Conservation (phyloP, 2,888 invertebrate species). For the Antitype chi region DNA sequence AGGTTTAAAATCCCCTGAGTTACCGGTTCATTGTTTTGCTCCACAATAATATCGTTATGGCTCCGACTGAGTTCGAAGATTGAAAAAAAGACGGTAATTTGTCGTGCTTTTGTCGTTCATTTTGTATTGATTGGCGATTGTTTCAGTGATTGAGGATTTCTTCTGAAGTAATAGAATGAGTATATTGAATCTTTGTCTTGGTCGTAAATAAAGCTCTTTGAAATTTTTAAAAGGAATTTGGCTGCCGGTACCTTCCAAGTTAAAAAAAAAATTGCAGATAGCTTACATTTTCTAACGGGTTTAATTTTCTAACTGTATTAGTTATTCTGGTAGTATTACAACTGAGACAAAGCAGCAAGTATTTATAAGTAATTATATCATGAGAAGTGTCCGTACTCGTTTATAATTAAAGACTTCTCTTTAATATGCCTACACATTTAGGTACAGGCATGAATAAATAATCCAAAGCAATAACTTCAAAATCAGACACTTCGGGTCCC, state of each 20-base stretch:
- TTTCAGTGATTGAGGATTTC: slow-evolving; percentile 36
- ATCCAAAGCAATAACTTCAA: slow-evolving; percentile 26
- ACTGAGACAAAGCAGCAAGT: background rate
- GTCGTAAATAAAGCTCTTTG: background rate
- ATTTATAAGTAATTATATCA: background rate
- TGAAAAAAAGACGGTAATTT: slow-evolving; percentile 58
- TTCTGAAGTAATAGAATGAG: background rate
- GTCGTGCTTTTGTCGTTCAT: slow-evolving; percentile 45
- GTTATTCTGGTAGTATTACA: background rate
- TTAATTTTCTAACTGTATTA: background rate
- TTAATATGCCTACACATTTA: background rate
- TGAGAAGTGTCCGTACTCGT: no score
- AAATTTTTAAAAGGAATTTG: background rate
- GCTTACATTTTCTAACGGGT: background rate
- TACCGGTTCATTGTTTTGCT: slow-evolving; percentile 39
- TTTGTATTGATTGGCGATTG: slow-evolving; percentile 57
- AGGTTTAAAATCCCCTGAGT: slow-evolving; percentile 45
- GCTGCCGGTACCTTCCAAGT: background rate
- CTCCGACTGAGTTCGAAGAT: slow-evolving; percentile 46
- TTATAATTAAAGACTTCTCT: background rate
- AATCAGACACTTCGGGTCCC: slow-evolving; percentile 32
- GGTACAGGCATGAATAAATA: slow-evolving; percentile 16
- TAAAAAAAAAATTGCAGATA: background rate
- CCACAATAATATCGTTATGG: slow-evolving; percentile 56
- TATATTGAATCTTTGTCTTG: slow-evolving; percentile 1